phyloP scores from a whole-genome alignment of 2,797 vertebrate genomes.

The Chelmon rostratus region DNA sequence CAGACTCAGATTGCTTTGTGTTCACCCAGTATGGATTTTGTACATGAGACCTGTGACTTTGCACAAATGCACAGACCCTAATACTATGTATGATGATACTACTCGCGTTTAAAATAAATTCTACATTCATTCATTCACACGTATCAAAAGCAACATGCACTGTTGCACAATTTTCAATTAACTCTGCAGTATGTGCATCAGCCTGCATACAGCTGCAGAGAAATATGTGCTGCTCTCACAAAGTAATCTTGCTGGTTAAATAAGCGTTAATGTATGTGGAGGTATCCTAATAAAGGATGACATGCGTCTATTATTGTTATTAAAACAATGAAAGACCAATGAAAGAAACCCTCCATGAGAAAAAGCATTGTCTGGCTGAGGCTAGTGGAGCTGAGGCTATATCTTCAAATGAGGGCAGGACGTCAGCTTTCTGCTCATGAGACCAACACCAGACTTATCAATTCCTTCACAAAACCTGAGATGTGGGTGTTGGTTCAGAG shows the following conservation, averaged over 20 bases:
- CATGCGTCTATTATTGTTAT: constrained; percentile 1
- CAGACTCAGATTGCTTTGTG: constrained; percentile 51
- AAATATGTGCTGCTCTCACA: constrained; percentile 1
- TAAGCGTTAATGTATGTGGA: not conserved
- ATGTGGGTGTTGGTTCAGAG: constrained; percentile 41
- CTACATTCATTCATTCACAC: constrained; percentile 19
- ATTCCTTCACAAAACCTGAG: constrained; percentile 30
- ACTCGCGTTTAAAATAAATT: constrained; percentile 2
- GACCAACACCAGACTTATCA: constrained; percentile 24
- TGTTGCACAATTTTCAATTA: not conserved
- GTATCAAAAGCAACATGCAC: constrained; percentile 1
- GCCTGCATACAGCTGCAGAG: not conserved
- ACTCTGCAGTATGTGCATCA: not conserved
- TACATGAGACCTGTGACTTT: constrained; percentile 35
- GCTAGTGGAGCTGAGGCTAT: constrained; percentile 2
- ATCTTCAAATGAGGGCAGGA: constrained; percentile 12
- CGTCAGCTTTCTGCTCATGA: constrained; percentile 23
- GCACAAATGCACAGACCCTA: constrained; percentile 5
- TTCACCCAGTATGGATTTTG: constrained; percentile 54
- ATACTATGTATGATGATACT: constrained; percentile 12
- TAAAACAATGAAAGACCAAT: constrained; percentile 23
- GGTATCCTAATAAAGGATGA: not conserved
- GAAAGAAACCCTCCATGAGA: not conserved
- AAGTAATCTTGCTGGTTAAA: not conserved
- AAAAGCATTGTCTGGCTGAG: constrained; percentile 15